phyloP scores from a whole-genome alignment of 2,113 vertebrate genomes.

The Phylloscopus trochilus region DNA sequence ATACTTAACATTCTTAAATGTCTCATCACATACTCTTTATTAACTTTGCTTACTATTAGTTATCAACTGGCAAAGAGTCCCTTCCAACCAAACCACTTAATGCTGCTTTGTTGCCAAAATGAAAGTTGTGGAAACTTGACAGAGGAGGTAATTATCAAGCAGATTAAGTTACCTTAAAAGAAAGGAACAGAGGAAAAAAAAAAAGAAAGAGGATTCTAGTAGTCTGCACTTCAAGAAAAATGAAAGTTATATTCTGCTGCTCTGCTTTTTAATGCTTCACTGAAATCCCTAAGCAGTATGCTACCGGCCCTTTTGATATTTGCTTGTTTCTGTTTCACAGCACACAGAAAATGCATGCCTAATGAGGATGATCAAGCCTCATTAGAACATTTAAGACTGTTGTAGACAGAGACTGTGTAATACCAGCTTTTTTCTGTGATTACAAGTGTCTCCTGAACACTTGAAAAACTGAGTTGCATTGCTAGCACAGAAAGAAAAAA shows the following conservation, averaged over 20 bases:
- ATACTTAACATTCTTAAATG: neutral
- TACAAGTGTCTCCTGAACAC: slow-evolving; percentile 26
- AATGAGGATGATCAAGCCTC: slow-evolving; percentile 28
- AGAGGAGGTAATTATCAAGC: neutral
- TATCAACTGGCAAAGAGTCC: neutral
- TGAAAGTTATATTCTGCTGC: neutral
- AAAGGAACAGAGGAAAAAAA: too few species aligned
- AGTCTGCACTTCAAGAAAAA: neutral
- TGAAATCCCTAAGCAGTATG: neutral
- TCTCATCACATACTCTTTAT: slow-evolving; percentile 5
- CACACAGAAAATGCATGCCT: slow-evolving; percentile 24
- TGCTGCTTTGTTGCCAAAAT: neutral
- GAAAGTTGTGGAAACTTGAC: neutral
- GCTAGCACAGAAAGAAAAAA: neutral
- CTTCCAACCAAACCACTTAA: neutral
- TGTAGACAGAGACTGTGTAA: slow-evolving; percentile 32
- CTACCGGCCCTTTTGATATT: slow-evolving; percentile 39
- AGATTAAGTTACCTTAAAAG: neutral
- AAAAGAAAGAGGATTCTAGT: neutral
- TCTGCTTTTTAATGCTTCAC: neutral
- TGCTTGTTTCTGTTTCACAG: slow-evolving; percentile 9
- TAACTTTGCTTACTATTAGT: neutral
- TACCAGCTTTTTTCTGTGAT: slow-evolving; percentile 31
- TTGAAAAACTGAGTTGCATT: slow-evolving; percentile 21
- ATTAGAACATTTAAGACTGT: slow-evolving; percentile 25